A percentile compares a stretch with the other conserved stretches of the same genome.
phyloP scores from a whole-genome alignment of 2,113 vertebrate genomes.

The Colinus virginianus region DNA sequence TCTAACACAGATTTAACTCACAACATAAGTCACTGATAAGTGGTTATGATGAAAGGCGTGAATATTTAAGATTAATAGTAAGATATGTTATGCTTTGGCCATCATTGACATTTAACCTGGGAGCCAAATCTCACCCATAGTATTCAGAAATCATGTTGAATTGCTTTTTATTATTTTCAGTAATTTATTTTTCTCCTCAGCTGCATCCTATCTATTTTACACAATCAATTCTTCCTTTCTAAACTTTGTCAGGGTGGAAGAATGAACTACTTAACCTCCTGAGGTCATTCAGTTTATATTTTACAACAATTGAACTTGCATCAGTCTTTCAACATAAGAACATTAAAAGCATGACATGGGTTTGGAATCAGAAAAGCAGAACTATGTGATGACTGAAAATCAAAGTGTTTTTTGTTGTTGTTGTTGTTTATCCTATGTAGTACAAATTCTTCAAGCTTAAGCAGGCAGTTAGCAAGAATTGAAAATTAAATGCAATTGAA shows the following conservation, averaged over 20 bases:
- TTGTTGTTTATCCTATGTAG: not conserved
- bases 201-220: not conserved
- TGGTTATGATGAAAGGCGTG: not conserved
- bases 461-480: not conserved
- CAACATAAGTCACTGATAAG: not conserved
- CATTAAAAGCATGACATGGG: fast-evolving
- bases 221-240: not conserved
- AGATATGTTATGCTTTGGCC: not conserved
- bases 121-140: not conserved
- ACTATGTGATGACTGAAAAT: not conserved
- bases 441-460: not conserved
- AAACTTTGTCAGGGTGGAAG: not conserved
- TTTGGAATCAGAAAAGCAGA: not conserved
- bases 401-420: not conserved
- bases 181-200: not conserved
- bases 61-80: slow-evolving; percentile 3
- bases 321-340: not conserved
- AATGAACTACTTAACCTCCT: not conserved
- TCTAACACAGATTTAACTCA: not conserved
- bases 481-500: not conserved
- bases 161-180: not conserved
- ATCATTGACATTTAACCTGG: not conserved
- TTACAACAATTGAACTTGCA: not conserved
- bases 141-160: not conserved
- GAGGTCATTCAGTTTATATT: not conserved